Conservation (phyloP, 1,140 invertebrate genomes). For the Calephelis nemesis region DNA sequence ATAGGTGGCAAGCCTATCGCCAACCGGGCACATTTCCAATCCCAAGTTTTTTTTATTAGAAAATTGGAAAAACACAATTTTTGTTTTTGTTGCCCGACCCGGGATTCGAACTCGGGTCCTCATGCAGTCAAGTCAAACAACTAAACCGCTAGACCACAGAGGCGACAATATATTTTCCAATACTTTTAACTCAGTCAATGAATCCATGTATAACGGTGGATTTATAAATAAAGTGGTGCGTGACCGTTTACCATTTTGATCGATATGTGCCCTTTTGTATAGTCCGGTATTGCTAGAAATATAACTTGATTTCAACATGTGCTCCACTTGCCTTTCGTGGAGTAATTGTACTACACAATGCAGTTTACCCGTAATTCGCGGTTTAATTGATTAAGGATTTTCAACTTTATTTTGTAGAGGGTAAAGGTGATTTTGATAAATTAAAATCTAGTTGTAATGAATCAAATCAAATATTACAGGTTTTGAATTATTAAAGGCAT, state of each 20-base stretch:
- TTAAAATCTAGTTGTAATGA: not conserved
- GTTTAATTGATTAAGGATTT: not conserved
- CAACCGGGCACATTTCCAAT: too few species aligned
- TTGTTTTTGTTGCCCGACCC: too few species aligned
- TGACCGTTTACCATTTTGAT: not conserved
- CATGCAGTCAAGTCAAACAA: too few species aligned
- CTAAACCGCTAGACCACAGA: too few species aligned
- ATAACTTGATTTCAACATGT: conserved; percentile 14
- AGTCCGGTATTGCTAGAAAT: conserved; percentile 3
- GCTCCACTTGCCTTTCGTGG: conserved; percentile 10
- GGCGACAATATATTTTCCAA: too few species aligned
- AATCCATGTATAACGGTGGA: not conserved
- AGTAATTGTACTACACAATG: conserved; percentile 8
- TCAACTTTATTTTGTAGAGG: not conserved
- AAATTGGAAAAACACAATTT: too few species aligned
- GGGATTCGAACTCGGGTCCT: too few species aligned
- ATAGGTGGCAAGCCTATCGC: too few species aligned
- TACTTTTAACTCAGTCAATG: not conserved
- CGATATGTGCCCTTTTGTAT: conserved; percentile 5
- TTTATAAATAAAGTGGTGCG: not conserved
- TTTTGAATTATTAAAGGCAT: conserved; percentile 10
- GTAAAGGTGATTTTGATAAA: not conserved
- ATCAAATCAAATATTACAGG: conserved; percentile 7
- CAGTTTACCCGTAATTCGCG: conserved; percentile 2
- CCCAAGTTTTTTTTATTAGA: too few species aligned